A percentile compares a stretch with the other conserved stretches of the same genome.
Evolutionary conservation across 2,797 vertebrate species (phyloP).

Genomic region (Podargus strigoides): DNA sequence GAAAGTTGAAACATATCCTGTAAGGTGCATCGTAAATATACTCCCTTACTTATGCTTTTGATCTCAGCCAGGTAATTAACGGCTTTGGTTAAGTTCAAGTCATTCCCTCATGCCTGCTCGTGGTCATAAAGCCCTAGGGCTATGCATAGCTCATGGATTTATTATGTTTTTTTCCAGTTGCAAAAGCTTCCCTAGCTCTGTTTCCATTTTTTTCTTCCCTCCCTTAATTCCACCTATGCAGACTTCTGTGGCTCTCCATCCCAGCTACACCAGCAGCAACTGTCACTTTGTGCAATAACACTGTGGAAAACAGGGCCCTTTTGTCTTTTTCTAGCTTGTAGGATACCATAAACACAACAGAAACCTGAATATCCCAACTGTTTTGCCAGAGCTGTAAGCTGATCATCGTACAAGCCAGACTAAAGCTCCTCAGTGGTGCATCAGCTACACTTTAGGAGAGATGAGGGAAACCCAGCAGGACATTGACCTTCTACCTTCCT

Average conservation of each 20-base stretch:
- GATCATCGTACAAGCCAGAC: not conserved
- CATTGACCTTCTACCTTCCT: not conserved
- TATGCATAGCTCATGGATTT: constrained; percentile 74
- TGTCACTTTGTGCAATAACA: not conserved
- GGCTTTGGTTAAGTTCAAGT: constrained; percentile 78
- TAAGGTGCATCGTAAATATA: constrained; percentile 81
- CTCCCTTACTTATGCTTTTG: constrained; percentile 77
- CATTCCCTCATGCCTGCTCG: constrained; percentile 75
- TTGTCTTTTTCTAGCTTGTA: not conserved
- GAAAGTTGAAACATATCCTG: constrained; percentile 78
- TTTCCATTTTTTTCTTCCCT: constrained; percentile 28
- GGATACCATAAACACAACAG: not conserved
- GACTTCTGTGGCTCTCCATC: constrained; percentile 22
- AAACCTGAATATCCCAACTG: not conserved
- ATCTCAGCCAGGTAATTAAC: constrained; percentile 82
- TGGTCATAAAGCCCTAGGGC: constrained; percentile 74
- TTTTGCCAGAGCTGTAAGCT: not conserved
- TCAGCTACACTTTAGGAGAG: not conserved
- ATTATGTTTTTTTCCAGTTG: constrained; percentile 74
- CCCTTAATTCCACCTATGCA: constrained; percentile 50
- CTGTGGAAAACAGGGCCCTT: not conserved
- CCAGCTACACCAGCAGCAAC: not conserved
- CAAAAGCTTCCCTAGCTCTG: constrained; percentile 63
- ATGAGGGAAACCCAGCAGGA: not conserved
- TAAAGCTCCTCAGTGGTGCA: not conserved